Base-by-base conservation (phyloP, 2,113 vertebrate genomes). In the Sorex araneus region DNA sequence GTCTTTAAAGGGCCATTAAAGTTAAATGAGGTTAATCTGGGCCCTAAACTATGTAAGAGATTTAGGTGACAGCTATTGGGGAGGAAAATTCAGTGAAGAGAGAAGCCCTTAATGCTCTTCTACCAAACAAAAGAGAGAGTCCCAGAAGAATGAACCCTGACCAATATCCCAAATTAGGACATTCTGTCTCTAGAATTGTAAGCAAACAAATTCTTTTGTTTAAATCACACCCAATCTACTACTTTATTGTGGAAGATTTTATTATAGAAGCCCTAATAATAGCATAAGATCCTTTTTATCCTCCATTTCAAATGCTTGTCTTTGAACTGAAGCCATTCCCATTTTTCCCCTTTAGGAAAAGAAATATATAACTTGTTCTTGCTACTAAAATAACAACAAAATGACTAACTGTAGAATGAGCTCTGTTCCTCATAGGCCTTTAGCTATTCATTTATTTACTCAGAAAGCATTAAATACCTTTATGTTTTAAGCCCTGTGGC, bases 401-500 rank as follows among this genome's bases (percentile, higher is more conserved):
- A 84, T 90, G 7, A 75, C 76, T 43, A 89, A 86, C 2, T 84
- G 40, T 76, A 90, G 27, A 60, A 92, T 50, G 54, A 57, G 12
- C 40, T 87, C 67, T 67, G 40, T 40, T 40, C 34, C 32, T 90
- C 60, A 69, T 21, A 60, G 50, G 8, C 7, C 18, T 90, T 66
- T 76, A 70, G n/a, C 27, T 30, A 88, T 30, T 63, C 6, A 75
- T 87, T 66, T 84, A 45, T 87, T 95, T 92, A 75, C 64, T 79
- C 3, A 63, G 45, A 76, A 93, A 77, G 8, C 34, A 76, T 18
- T 90, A 60, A 50, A 77, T 47, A 40, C 30, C 16, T 77, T 76
- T 71, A 75, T 23, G 1, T 40, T 28, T 28, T 90, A 81, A 76
- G 23, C 57, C 19, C 2, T 84, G 4, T 79, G 13, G 13, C 54